Percentiles rank a stretch among this genome's conserved stretches.
Evolutionary conservation across 2,113 vertebrate genomes (phyloP).

Genomic region (Fulica atra): DNA sequence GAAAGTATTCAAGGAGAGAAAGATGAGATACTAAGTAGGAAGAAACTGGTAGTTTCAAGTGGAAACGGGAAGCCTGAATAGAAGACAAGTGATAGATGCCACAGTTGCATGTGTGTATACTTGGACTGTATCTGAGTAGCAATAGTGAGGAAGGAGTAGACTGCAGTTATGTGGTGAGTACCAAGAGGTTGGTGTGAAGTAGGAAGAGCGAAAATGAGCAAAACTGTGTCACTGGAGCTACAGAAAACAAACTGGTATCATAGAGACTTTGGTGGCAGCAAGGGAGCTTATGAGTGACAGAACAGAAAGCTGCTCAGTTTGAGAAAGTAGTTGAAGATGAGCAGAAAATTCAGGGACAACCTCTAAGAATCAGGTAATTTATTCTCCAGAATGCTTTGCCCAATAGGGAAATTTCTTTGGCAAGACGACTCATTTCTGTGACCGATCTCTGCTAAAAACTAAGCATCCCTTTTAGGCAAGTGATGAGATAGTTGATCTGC

Average conservation of each 20-base stretch:
- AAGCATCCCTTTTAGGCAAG: neutral
- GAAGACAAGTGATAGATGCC: neutral
- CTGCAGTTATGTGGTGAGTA: neutral
- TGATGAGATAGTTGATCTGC: neutral
- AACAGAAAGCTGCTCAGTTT: neutral
- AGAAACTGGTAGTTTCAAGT: neutral
- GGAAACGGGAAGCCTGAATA: neutral
- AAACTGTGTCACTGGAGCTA: neutral
- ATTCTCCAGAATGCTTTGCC: neutral
- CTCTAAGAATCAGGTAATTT: neutral
- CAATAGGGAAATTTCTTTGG: neutral
- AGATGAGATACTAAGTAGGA: neutral
- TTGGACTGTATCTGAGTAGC: neutral
- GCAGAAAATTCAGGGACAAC: neutral
- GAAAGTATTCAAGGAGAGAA: neutral
- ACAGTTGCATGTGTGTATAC: neutral
- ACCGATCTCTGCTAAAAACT: neutral
- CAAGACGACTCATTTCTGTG: neutral
- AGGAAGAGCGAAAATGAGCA: neutral
- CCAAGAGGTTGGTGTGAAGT: neutral
- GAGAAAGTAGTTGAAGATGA: neutral
- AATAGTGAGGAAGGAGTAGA: neutral
- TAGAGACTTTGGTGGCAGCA: fast-evolving
- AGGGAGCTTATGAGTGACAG: neutral
- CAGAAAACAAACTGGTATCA: neutral